Evolutionary conservation across 2,888 invertebrate species (phyloP).

Genomic region (Argyresthia goedartella): DNA sequence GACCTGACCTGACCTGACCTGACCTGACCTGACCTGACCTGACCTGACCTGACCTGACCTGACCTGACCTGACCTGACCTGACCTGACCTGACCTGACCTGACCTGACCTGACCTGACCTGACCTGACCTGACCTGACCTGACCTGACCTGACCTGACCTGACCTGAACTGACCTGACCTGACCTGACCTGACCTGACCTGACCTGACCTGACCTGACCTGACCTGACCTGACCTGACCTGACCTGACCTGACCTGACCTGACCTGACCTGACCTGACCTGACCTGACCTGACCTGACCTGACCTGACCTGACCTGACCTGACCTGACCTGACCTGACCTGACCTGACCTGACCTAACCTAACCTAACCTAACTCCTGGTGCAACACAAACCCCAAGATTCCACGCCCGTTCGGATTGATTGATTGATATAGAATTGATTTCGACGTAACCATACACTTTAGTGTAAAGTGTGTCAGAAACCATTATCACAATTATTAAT

Average conservation of each 20-base stretch:
- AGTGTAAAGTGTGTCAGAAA: too few species aligned
- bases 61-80: constrained; percentile 10
- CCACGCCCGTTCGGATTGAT: too few species aligned
- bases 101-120: constrained; percentile 10
- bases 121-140: constrained; percentile 10
- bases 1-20: constrained; percentile 11
- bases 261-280: constrained; percentile 9
- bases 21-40: constrained; percentile 11
- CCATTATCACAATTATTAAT: too few species aligned
- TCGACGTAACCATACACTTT: too few species aligned
- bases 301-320: constrained; percentile 8
- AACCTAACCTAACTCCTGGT: constrained; percentile 11
- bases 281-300: constrained; percentile 9
- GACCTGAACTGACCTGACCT: constrained; percentile 9
- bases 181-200: constrained; percentile 10
- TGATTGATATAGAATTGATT: too few species aligned
- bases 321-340: constrained; percentile 7
- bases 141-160: constrained; percentile 8
- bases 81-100: constrained; percentile 11
- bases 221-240: constrained; percentile 10
- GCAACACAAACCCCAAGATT: too few species aligned
- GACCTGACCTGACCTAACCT: constrained; percentile 9
- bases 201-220: constrained; percentile 11
- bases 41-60: constrained; percentile 10
- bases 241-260: constrained; percentile 9